A percentile compares a stretch with the other conserved stretches of the same genome.
These are phyloP conservation scores for Melinaea marsaeus DNA, from an alignment of 2,888 invertebrate genomes.

Conservation along the genomic window DNA sequence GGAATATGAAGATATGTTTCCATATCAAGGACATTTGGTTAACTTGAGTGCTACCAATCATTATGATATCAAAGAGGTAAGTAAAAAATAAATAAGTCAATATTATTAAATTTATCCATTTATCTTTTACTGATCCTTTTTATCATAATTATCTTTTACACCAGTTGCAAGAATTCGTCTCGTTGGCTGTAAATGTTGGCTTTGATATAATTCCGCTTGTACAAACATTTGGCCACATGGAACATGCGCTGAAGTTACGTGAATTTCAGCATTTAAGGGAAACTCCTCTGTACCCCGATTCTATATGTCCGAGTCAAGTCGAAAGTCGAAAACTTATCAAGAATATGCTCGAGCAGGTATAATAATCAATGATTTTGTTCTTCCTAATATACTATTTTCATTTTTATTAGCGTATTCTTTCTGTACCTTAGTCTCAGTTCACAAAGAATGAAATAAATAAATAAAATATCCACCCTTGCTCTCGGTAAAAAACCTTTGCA, in stretches of 20 bases:
- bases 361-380: too few relatives aligned
- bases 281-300: conserved; percentile 76
- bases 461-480: background rate
- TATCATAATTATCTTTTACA: conserved; percentile 28
- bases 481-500: conserved; percentile 1
- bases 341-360: conserved; percentile 85
- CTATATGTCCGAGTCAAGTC: conserved; percentile 83
- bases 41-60: conserved; percentile 81
- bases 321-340: conserved; percentile 77
- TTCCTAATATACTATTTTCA: too few relatives aligned
- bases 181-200: conserved; percentile 72
- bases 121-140: background rate
- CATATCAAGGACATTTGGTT: conserved; percentile 79
- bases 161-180: conserved; percentile 51
- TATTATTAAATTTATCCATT: background rate
- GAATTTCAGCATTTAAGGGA: conserved; percentile 83
- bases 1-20: conserved; percentile 94
- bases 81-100: too few relatives aligned
- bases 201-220: conserved; percentile 87
- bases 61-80: conserved; percentile 71
- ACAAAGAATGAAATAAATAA: background rate
- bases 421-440: too few relatives aligned
- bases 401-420: too few relatives aligned
- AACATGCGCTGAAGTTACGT: conserved; percentile 85
- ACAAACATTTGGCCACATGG: conserved; percentile 93